Conservation (phyloP, 2,113 vertebrate genomes). For the Elanus axillaris region DNA sequence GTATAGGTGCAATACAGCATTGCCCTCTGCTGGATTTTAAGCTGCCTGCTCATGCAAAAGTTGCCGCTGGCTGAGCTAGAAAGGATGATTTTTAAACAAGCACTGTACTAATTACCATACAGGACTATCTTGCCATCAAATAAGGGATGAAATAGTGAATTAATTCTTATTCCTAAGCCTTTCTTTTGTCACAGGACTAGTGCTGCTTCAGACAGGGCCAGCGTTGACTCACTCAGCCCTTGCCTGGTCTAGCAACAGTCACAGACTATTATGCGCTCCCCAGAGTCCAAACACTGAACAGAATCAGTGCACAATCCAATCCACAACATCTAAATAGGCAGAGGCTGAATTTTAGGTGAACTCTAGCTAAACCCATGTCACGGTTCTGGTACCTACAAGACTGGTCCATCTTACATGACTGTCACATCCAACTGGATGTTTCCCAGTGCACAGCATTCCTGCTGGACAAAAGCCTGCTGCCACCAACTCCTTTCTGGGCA, state of each 20-base stretch:
- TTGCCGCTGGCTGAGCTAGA: background rate
- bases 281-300: background rate
- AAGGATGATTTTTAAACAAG: background rate
- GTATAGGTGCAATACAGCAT: constrained; percentile 55
- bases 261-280: background rate
- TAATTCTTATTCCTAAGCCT: background rate
- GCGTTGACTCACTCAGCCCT: background rate
- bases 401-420: background rate
- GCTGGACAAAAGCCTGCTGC: background rate
- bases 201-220: background rate
- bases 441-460: background rate
- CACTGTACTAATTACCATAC: background rate
- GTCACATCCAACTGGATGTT: background rate
- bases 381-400: background rate
- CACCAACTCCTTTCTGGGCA: background rate
- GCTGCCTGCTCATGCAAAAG: background rate
- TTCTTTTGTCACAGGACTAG: background rate
- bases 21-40: constrained; percentile 61
- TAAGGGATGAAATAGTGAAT: background rate
- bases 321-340: background rate
- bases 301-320: background rate
- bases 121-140: background rate
- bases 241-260: background rate
- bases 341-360: background rate
- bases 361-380: background rate